Base-by-base conservation (phyloP, 2,113 vertebrate species). In the Clarias macrocephalus region DNA sequence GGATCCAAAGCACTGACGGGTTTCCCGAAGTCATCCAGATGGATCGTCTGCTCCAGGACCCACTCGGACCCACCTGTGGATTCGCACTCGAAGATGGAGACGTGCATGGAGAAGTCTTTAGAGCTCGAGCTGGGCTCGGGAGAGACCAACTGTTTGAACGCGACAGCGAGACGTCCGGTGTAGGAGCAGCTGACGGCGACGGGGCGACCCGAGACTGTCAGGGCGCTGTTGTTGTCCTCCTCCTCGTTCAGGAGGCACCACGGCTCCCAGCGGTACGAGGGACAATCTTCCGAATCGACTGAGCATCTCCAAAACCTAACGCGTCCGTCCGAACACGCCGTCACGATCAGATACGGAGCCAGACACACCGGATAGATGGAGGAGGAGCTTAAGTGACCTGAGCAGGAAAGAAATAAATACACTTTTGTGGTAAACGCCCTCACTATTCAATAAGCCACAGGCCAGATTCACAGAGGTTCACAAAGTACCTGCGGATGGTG, bases 301-400 rank as follows among this genome's bases (percentile, higher is more conserved):
- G 91, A 94, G 80, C 98, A 99, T 48, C 93, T 97, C 98, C 98
- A 99, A 93, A 99, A 99, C 0, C 97, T 94, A 72, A 99, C 98
- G 62, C 93, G 96, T 91, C 97, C 96, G 92, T 99, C 98, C 0
- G 98, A 99, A 92, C 98, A 99, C 21, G 97, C 96, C 0, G 98
- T 99, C n/a, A 99, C 98, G 54, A 99, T 96, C 93, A 99, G 93
- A 87, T 99, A 99, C 0, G 98, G 98, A 30, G 98, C 98, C 90
- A 99, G 96, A 92, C 98, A 99, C 75, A 99, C 98, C 0, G 98
- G 98, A 89, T 99, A 99, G 93, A 99, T 99, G 1, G 98, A 99
- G 21, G 98, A 99, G 89, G 98, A 99, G 89, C 98, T 99, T 88
- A 99, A 94, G 88, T 99, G 98, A 85, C 98, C 98, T 99, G 56